Evolutionary conservation across 1,140 invertebrate genomes (phyloP).

Genomic region (Bombus fervidus): DNA sequence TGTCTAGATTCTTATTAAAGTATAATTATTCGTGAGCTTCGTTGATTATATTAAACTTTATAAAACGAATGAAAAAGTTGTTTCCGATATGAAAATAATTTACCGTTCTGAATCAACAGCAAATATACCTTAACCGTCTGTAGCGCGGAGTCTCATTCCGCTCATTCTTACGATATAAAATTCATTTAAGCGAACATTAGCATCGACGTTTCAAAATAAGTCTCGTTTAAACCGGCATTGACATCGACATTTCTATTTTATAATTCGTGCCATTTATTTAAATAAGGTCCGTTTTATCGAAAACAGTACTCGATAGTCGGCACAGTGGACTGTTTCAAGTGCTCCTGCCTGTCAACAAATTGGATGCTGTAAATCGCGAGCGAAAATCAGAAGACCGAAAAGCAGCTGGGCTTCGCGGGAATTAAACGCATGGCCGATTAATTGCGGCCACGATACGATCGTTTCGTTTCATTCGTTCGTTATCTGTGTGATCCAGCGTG

Average conservation of each 20-base stretch:
- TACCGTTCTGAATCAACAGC: background rate
- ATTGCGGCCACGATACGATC: conserved; percentile 13
- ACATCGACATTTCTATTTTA: background rate
- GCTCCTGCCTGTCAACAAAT: background rate
- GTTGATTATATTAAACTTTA: background rate
- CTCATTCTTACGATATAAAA: background rate
- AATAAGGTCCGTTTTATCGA: background rate
- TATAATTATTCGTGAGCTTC: too few species aligned
- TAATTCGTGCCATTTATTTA: background rate
- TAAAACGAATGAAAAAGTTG: background rate
- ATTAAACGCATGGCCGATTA: conserved; percentile 7
- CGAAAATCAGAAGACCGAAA: background rate
- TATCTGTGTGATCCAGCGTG: conserved; percentile 18
- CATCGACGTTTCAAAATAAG: background rate
- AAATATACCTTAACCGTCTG: too few species aligned
- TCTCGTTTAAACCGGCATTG: background rate
- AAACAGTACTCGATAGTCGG: too few species aligned
- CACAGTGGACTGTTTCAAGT: too few species aligned
- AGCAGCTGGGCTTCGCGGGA: conserved; percentile 9
- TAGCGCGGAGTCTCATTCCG: background rate
- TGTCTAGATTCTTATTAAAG: too few species aligned
- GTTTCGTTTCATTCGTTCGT: background rate
- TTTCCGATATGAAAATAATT: background rate
- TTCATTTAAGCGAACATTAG: background rate
- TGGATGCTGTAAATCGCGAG: background rate